phyloP scores from a whole-genome alignment of 2,888 invertebrate species.

The Isoperla grammatica region DNA sequence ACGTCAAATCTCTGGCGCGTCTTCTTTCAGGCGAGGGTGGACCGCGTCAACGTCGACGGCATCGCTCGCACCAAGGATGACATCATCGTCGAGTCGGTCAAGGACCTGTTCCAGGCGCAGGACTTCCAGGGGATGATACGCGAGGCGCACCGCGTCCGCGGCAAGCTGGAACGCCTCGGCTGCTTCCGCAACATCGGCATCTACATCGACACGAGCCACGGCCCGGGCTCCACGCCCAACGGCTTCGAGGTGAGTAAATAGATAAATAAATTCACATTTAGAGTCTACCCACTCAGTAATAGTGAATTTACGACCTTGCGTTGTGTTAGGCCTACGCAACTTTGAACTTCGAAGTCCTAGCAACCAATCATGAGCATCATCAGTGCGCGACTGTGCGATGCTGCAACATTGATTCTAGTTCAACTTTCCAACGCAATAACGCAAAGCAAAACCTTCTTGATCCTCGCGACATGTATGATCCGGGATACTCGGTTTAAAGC shows the following conservation, averaged over 20 bases:
- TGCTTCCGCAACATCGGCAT: constrained; percentile 85
- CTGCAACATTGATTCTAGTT: no score
- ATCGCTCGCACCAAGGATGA: constrained; percentile 84
- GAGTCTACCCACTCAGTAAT: no score
- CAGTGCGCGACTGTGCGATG: no score
- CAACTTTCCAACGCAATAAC: no score
- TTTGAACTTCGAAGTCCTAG: no score
- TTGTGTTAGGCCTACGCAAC: no score
- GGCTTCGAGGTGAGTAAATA: constrained; percentile 62
- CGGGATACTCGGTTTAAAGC: no score
- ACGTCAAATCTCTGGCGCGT: no score
- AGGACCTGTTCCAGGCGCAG: constrained; percentile 73
- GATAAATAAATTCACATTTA: no score
- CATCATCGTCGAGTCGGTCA: constrained; percentile 70
- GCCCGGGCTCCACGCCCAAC: constrained; percentile 66
- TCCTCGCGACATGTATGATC: no score
- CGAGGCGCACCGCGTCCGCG: constrained; percentile 55
- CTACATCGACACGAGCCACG: constrained; percentile 80
- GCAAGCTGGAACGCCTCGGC: constrained; percentile 74
- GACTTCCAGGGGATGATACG: constrained; percentile 77
- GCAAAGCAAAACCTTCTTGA: no score
- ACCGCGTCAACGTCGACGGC: constrained; percentile 80
- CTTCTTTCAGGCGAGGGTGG: constrained; percentile 74
- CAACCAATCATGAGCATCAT: no score
- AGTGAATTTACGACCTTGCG: background rate